Evolutionary conservation across 1,140 invertebrate species (phyloP), one percentile per base, ranked within the genome.

Genomic region (Agrilus planipennis): DNA sequence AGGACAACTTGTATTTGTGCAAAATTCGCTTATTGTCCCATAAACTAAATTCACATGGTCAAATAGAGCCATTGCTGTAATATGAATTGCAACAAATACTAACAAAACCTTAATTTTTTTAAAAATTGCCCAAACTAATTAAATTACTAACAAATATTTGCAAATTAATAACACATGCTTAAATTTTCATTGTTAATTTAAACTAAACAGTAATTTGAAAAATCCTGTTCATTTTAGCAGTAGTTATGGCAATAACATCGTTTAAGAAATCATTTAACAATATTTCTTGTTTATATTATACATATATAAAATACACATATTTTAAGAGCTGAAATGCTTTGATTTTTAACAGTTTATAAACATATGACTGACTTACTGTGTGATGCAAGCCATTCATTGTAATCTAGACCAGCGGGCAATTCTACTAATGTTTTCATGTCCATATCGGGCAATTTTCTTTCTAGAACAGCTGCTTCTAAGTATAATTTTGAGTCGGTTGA

Each of bases 351-450:
- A n/a, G n/a, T n/a, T n/a, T n/a, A n/a, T n/a, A n/a, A n/a, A n/a
- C n/a, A 18, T 34, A 34, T 34, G 11, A n/a, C 15, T 42, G 53
- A 81, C 82, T 81, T 65, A 93, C 89, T 95, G 64, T 98, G 92
- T 49, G 90, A 95, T 42, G 92, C 92, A 49, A 97, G 78, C 92
- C 93, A 98, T 75, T 98, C 93, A 70, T 96, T 94, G 69, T 90
- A 89, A 67, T 95, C 91, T 59, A 97, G 75, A 47, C 89, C 89
- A 46, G 81, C 76, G 51, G 92, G 92, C 65, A 96, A 73, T 62
- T 91, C 86, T 45, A 96, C 88, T 57, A 97, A 72, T 65, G 89
- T 79, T 60, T 80, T 79, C 66, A 96, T 76, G 72, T 95, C 90
- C 54, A 88, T 74, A 68, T 95, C 90, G 49, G 87, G 84, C 60